Evolutionary conservation across 2,888 invertebrate species (phyloP).

Genomic region (Cotesia congregata): DNA sequence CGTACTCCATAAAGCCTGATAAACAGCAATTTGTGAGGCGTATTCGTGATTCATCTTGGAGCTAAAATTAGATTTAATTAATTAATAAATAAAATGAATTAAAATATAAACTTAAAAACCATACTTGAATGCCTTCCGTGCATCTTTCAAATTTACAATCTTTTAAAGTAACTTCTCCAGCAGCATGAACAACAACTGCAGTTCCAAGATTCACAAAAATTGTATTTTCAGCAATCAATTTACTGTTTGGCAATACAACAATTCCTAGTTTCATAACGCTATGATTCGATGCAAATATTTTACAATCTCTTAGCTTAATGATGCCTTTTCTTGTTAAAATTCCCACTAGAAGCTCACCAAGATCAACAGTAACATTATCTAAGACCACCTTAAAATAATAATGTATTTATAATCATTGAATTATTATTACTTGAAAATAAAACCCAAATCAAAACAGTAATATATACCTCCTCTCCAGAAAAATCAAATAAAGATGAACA

Average conservation of each 20-base stretch:
- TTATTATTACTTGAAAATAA: neutral
- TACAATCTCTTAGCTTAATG: constrained; percentile 72
- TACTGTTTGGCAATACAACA: constrained; percentile 70
- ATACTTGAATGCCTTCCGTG: constrained; percentile 64
- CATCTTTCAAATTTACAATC: constrained; percentile 68
- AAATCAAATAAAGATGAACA: constrained; percentile 73
- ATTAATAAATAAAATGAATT: constrained; percentile 6
- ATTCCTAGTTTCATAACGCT: constrained; percentile 74
- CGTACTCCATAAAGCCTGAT: constrained; percentile 71
- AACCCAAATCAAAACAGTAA: constrained; percentile 7
- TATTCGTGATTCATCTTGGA: constrained; percentile 70
- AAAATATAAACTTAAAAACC: constrained; percentile 42
- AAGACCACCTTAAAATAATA: constrained; percentile 65
- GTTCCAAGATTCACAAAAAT: constrained; percentile 72
- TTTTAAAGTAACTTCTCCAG: constrained; percentile 59
- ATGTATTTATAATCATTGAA: neutral
- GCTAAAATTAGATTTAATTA: constrained; percentile 57
- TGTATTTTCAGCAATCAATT: constrained; percentile 71
- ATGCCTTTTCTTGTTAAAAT: constrained; percentile 72
- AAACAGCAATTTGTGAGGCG: constrained; percentile 66
- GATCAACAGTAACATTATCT: constrained; percentile 74
- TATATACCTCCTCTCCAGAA: constrained; percentile 67
- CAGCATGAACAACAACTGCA: constrained; percentile 69
- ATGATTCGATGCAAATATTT: constrained; percentile 71
- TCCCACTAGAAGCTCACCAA: constrained; percentile 72